Conservation (phyloP, 2,113 vertebrate genomes). For the Neotoma lepida region DNA sequence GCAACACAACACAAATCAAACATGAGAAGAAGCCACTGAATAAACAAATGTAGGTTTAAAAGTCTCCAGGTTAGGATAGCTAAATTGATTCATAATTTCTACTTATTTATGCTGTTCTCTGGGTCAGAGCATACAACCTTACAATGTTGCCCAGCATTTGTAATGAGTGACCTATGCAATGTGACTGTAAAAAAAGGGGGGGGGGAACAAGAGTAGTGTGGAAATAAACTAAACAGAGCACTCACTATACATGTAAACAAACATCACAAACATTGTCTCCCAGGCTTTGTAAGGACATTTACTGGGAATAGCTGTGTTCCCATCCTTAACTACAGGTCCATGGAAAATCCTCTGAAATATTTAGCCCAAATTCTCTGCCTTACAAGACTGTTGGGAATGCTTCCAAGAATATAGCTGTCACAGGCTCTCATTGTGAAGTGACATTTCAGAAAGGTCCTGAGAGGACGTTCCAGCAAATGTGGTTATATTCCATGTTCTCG, state of each 20-base stretch:
- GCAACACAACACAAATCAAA: not conserved
- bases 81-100: slow-evolving; percentile 60
- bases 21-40: slow-evolving; percentile 39
- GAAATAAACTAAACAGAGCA: not conserved
- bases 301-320: not conserved
- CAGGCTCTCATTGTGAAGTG: not conserved
- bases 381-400: not conserved
- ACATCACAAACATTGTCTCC: not conserved
- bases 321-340: not conserved
- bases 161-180: not conserved
- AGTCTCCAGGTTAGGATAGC: not conserved
- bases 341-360: not conserved
- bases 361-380: not conserved
- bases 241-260: not conserved
- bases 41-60: slow-evolving; percentile 48
- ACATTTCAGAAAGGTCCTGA: not conserved
- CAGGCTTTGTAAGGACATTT: not conserved
- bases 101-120: slow-evolving; percentile 7
- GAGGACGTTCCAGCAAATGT: not conserved
- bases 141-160: not conserved
- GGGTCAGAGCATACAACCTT: not conserved
- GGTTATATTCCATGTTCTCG: not conserved
- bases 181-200: not conserved
- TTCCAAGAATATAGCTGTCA: not conserved
- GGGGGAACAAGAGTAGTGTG: not conserved